phyloP scores from a whole-genome alignment of 2,888 invertebrate genomes.

The Caenorhabditis panamensis region DNA sequence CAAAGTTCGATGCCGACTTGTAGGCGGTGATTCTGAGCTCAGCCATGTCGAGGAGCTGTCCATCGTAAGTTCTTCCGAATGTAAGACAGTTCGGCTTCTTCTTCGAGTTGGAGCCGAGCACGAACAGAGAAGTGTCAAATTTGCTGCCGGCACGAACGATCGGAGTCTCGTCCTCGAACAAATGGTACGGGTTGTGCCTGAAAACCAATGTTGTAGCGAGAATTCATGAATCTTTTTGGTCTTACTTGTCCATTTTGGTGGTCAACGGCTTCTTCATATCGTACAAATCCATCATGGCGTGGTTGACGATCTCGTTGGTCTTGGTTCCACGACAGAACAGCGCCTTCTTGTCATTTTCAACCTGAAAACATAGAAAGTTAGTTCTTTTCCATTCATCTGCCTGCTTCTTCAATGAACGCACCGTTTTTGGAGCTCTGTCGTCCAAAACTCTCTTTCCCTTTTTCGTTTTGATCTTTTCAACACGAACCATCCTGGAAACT shows the following conservation, averaged over 20 bases:
- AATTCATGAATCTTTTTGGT: neutral
- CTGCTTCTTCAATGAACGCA: constrained; percentile 6
- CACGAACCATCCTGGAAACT: constrained; percentile 52
- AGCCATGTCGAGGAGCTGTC: constrained; percentile 93
- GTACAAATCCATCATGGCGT: constrained; percentile 87
- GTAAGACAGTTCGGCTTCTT: constrained; percentile 84
- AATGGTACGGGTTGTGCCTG: constrained; percentile 86
- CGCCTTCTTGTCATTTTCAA: constrained; percentile 63
- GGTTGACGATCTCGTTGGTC: constrained; percentile 84
- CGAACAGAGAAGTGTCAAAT: constrained; percentile 91
- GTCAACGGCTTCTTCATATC: constrained; percentile 78
- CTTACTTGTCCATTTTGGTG: constrained; percentile 74
- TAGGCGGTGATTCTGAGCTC: constrained; percentile 93
- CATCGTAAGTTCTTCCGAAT: constrained; percentile 89
- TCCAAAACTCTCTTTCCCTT: constrained; percentile 67
- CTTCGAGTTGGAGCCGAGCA: constrained; percentile 93
- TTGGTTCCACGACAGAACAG: constrained; percentile 85
- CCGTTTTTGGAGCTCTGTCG: constrained; percentile 67
- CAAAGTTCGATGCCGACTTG: constrained; percentile 83
- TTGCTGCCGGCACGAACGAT: constrained; percentile 86
- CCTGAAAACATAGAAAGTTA: constrained; percentile 24
- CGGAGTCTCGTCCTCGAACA: constrained; percentile 92
- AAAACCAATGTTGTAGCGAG: constrained; percentile 26
- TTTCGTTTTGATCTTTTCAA: constrained; percentile 64
- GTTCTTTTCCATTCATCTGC: neutral